Evolutionary conservation across 2,113 vertebrate genomes (phyloP).

Genomic region (Lathamus discolor): DNA sequence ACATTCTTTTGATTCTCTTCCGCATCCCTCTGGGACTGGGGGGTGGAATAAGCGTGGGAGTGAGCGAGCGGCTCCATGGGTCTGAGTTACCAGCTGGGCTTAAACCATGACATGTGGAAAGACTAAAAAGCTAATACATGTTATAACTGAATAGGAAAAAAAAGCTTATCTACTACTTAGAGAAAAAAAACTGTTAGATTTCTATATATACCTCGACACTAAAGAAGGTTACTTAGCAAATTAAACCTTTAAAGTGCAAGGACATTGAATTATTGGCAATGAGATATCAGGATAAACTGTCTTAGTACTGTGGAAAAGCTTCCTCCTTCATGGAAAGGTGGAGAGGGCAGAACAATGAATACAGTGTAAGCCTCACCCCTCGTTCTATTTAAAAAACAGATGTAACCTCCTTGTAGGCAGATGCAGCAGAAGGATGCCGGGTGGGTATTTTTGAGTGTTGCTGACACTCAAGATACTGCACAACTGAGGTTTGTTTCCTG

Average conservation of each 20-base stretch:
- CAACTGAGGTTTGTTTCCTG: not conserved
- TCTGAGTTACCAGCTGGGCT: not conserved
- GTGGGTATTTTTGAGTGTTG: not conserved
- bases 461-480: not conserved
- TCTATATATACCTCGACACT: not conserved
- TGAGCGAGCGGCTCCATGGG: fast-evolving
- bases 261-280: not conserved
- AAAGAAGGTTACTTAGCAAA: not conserved
- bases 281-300: not conserved
- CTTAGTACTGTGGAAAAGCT: not conserved
- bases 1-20: not conserved
- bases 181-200: not conserved
- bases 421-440: not conserved
- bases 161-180: not conserved
- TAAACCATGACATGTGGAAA: not conserved
- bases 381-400: not conserved
- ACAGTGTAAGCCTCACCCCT: not conserved
- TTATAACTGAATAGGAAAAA: not conserved
- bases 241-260: not conserved
- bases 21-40: not conserved
- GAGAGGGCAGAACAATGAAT: not conserved
- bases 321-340: not conserved
- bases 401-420: not conserved
- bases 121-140: not conserved
- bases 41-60: not conserved